phyloP scores from a whole-genome alignment of 2,113 vertebrate species.

The Eidolon helvum region DNA sequence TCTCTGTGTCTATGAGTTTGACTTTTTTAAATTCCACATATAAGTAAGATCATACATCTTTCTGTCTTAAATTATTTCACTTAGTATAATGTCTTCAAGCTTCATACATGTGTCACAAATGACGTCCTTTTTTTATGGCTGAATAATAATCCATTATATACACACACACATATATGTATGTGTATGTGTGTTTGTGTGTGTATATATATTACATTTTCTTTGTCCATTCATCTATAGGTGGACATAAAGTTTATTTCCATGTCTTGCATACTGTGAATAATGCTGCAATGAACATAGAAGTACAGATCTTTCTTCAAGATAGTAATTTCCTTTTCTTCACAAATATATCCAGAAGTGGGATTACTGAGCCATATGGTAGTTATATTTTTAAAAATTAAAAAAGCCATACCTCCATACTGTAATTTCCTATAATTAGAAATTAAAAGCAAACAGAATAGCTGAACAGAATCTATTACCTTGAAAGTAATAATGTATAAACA shows the following conservation, averaged over 20 bases:
- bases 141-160: not conserved
- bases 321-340: not conserved
- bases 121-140: not conserved
- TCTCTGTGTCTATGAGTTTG: not conserved
- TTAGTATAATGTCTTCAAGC: not conserved
- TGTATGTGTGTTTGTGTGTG: not conserved
- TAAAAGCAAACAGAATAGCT: conserved; percentile 13
- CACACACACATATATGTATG: too few relatives aligned
- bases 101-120: not conserved
- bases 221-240: not conserved
- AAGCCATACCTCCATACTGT: not conserved
- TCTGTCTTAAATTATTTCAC: not conserved
- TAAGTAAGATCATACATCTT: not conserved
- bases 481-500: not conserved
- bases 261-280: not conserved
- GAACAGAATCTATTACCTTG: not conserved
- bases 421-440: not conserved
- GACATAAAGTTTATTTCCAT: not conserved
- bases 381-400: not conserved
- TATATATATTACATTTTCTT: not conserved
- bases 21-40: not conserved
- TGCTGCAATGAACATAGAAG: not conserved
- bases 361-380: not conserved
- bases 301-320: not conserved
- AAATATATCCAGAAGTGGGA: not conserved